Evolutionary conservation across 2,888 invertebrate species (phyloP).

Genomic region (Cryptus viduatorius): DNA sequence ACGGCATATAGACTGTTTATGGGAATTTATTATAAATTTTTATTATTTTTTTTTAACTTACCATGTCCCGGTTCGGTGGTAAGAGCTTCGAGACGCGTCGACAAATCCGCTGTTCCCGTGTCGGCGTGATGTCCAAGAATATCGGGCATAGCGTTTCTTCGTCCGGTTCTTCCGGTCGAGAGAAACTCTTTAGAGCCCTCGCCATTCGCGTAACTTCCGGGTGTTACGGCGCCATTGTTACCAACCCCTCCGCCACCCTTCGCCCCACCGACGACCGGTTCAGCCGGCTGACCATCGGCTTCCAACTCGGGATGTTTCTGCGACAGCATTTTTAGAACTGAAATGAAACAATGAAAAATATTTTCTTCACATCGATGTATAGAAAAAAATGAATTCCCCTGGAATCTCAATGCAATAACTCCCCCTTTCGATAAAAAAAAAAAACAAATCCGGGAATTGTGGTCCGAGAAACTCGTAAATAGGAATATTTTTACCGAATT

Average conservation of each 20-base stretch:
- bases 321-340: constrained; percentile 81
- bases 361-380: background rate
- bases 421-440: too few species aligned
- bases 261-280: constrained; percentile 51
- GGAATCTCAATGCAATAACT: too few species aligned
- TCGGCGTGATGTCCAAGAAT: constrained; percentile 91
- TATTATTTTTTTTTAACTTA: constrained; percentile 51
- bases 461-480: background rate
- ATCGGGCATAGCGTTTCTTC: constrained; percentile 95
- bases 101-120: constrained; percentile 91
- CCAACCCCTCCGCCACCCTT: constrained; percentile 47
- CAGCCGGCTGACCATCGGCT: constrained; percentile 70
- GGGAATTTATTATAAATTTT: background rate
- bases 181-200: constrained; percentile 91
- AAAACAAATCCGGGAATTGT: background rate
- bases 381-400: too few species aligned
- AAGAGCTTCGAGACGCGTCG: constrained; percentile 90
- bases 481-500: background rate
- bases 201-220: constrained; percentile 83
- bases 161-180: constrained; percentile 93
- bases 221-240: constrained; percentile 78
- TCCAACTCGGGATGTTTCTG: constrained; percentile 78
- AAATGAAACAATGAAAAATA: constrained; percentile 57
- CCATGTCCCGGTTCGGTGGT: constrained; percentile 87
- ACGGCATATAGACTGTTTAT: background rate